Percentiles rank a stretch among this genome's conserved stretches.
phyloP scores from a whole-genome alignment of 2,113 vertebrate genomes.

The Leuciscus idus region DNA sequence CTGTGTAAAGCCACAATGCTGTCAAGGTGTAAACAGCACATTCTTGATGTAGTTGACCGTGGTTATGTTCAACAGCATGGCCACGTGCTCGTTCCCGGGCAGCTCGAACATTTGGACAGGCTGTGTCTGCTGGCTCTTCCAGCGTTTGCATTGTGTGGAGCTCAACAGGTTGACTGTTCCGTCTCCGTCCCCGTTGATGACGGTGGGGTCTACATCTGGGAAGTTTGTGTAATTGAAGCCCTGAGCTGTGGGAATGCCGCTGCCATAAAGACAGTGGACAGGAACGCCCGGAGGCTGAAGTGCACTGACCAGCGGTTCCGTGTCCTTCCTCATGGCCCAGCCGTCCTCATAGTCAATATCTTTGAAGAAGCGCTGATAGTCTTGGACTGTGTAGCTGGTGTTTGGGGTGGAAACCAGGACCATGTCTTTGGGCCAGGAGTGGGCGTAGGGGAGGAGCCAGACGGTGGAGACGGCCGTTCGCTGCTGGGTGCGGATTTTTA shows the following conservation, averaged over 20 bases:
- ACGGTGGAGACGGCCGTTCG: constrained; percentile 89
- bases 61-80: constrained; percentile 86
- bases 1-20: not conserved
- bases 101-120: constrained; percentile 81
- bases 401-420: constrained; percentile 86
- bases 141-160: constrained; percentile 83
- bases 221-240: constrained; percentile 86
- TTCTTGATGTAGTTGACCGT: constrained; percentile 88
- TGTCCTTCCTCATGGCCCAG: constrained; percentile 91
- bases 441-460: constrained; percentile 92
- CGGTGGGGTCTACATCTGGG: constrained; percentile 88
- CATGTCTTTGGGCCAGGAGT: constrained; percentile 85
- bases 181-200: constrained; percentile 82
- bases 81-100: constrained; percentile 87
- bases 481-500: constrained; percentile 94
- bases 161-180: constrained; percentile 94
- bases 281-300: constrained; percentile 83
- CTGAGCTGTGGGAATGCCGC: constrained; percentile 80
- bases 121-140: constrained; percentile 81
- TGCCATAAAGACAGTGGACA: constrained; percentile 91
- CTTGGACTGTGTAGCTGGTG: constrained; percentile 87
- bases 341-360: constrained; percentile 89
- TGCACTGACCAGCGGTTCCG: constrained; percentile 79
- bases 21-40: constrained; percentile 80
- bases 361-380: constrained; percentile 84